A percentile compares a stretch with the other conserved stretches of the same genome.
Conservation (phyloP, 1,140 invertebrate genomes). For the Bombus waltoni region DNA sequence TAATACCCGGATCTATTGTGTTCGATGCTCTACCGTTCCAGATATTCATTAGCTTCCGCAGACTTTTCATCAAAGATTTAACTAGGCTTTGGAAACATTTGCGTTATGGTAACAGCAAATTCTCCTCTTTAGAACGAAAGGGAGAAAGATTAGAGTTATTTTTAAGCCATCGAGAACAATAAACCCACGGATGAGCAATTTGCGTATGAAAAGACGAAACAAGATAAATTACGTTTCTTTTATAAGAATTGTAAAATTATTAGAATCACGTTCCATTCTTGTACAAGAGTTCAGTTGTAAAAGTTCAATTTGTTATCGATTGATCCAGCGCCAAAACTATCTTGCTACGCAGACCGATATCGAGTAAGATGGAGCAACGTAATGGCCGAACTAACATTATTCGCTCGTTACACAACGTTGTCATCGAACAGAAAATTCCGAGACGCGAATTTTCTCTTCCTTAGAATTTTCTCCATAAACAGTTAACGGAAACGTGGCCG, state of each 20-base stretch:
- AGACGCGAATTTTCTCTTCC: background rate
- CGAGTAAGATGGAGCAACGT: background rate
- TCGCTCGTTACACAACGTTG: background rate
- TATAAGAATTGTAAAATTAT: too few species aligned
- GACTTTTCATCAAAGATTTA: constrained; percentile 9
- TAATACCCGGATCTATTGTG: background rate
- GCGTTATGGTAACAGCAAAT: background rate
- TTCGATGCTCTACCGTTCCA: background rate
- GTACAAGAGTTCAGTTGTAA: background rate
- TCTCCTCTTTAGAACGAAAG: background rate
- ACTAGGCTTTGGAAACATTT: constrained; percentile 10
- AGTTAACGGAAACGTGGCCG: constrained; percentile 16
- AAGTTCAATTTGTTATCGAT: background rate
- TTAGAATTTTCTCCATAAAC: background rate
- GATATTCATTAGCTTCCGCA: constrained; percentile 5
- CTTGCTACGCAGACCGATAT: background rate
- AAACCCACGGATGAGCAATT: background rate
- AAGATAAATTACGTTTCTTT: background rate
- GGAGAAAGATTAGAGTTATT: background rate
- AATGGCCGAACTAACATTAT: too few species aligned
- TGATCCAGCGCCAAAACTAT: background rate
- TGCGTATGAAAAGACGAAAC: background rate
- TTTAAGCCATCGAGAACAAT: background rate
- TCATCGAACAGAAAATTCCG: background rate
- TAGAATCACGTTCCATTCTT: too few species aligned